Conservation (phyloP, 2,797 vertebrate genomes). For the Eulemur coronatus region DNA sequence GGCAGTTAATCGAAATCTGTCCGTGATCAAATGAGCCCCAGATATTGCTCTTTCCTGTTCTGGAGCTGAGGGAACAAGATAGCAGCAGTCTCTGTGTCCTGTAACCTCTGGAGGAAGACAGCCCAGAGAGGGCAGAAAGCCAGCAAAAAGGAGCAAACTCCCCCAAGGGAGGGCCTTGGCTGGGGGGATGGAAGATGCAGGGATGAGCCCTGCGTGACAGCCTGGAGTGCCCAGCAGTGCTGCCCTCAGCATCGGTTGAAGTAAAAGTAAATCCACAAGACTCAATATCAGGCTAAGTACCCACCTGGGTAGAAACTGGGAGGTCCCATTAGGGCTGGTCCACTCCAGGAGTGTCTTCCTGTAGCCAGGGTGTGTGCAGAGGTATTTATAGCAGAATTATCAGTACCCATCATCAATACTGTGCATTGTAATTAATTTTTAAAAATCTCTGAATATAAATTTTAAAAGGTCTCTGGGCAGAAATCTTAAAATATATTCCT, state of each 20-base stretch:
- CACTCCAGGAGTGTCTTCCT: background rate
- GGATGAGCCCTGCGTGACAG: background rate
- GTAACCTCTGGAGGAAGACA: background rate
- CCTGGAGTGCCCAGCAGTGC: rapidly evolving
- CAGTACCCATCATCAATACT: background rate
- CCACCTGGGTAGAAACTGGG: background rate
- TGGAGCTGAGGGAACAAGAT: background rate
- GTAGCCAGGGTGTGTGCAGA: background rate
- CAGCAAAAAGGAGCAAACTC: background rate
- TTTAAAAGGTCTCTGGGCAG: background rate
- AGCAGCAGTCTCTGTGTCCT: background rate
- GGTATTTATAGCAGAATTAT: background rate
- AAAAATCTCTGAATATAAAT: background rate
- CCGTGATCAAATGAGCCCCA: background rate
- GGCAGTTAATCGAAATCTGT: background rate
- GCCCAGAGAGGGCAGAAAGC: background rate
- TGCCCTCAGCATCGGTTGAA: too few species aligned
- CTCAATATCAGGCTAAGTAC: too few species aligned
- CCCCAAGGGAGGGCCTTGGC: too few species aligned
- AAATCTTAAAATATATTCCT: background rate
- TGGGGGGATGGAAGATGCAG: background rate
- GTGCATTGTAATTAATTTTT: background rate
- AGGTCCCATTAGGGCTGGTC: too few species aligned
- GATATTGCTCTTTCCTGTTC: background rate
- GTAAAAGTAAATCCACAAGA: background rate